These are phyloP conservation scores for Bellardia pandia DNA, from an alignment of 2,888 invertebrate species.

Conservation along the genomic window DNA sequence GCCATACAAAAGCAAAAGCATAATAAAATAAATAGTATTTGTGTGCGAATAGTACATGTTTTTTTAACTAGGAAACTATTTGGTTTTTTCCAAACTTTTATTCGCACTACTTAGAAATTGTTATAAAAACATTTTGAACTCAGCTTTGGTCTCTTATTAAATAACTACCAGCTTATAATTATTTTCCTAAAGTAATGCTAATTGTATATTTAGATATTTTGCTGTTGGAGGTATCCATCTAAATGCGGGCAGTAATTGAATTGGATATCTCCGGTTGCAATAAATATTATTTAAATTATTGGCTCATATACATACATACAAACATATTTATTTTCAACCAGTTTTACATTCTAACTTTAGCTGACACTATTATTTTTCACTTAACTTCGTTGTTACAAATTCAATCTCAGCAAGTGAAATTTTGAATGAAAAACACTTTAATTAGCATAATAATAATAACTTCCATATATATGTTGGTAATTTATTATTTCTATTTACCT, in stretches of 20 bases:
- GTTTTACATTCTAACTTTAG: neutral
- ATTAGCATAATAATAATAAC: conserved; percentile 19
- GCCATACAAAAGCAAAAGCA: neutral
- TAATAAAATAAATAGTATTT: neutral
- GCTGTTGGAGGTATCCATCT: too few species aligned
- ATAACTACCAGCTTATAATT: too few species aligned
- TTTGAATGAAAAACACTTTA: neutral
- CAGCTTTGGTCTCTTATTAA: too few species aligned
- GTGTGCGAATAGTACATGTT: neutral
- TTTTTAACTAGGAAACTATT: neutral
- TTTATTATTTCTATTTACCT: conserved; percentile 55
- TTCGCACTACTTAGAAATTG: neutral
- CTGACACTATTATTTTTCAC: neutral
- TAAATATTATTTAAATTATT: too few species aligned
- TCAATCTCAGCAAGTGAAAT: neutral
- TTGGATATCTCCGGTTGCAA: too few species aligned
- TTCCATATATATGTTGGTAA: conserved; percentile 8
- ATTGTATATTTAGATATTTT: too few species aligned
- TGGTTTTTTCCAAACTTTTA: neutral
- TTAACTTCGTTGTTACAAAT: neutral
- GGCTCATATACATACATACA: too few species aligned
- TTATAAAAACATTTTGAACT: neutral
- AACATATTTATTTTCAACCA: too few species aligned
- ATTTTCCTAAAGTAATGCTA: too few species aligned
- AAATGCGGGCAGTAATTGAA: too few species aligned